Base-by-base conservation (phyloP, 1,140 invertebrate genomes). In the Drosophila novamexicana region DNA sequence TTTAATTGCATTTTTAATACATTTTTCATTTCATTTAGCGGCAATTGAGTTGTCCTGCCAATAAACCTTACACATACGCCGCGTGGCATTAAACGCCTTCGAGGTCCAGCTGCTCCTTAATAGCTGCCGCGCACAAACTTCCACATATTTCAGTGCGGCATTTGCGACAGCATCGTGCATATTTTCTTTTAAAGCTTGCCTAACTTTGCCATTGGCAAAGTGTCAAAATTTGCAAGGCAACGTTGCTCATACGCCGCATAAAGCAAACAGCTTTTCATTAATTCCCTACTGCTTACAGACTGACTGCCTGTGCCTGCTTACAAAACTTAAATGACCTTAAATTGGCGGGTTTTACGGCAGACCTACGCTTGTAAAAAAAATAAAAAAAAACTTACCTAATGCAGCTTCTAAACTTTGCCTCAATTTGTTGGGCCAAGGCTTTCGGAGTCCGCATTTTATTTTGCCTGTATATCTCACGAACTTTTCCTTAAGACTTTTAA, bases 311-410 rank as follows among this genome's bases (percentile, higher is more conserved):
- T 22, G 6, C 29, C 36, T 32, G 47, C 29, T 54, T 54, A 47
- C 44, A 39, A 68, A 77, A 73, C 81, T 84, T 84, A 80, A 84
- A 84, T 58, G 64, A 84, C 81, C 71, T 84, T 80, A 84, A 84
- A 84, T 84, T 84, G 80, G 50, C 47, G 72, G 63, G 54, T 62
- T 77, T 79, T 67, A 69, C 45, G 63, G 49, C 54, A 44, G 50
- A 59, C 39, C 58, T 69, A 34, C 47, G 54, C 12, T 59, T 65
- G 47, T 74, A 78, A 57, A 62, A 53, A 69, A 70, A 78, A 71
- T 71, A 79, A 78, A 79, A 66, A 22, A 14, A 3, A 29, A 29
- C 22, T 29, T 50, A 34, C 70, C 54, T 64, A 70, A 47, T 74
- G 39, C 58, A 47, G 47, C 69, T 44, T 40, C 45, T 39, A 47